Evolutionary conservation across 1,140 invertebrate species (phyloP).

Genomic region (Carposina sasakii): DNA sequence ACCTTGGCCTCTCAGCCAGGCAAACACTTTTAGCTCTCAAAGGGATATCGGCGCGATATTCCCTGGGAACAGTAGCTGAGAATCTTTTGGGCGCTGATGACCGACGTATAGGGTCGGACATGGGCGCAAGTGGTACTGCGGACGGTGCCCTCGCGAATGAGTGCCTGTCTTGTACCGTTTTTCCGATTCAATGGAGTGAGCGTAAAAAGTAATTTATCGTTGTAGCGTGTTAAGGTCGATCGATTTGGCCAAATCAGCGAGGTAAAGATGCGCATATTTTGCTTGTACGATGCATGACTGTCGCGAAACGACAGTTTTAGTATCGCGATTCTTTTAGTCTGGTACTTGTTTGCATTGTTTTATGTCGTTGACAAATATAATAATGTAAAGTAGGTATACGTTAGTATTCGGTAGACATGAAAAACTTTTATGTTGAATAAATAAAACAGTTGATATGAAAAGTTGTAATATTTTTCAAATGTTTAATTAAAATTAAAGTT

Average conservation of each 20-base stretch:
- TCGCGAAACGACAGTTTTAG: conserved; percentile 22
- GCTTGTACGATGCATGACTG: conserved; percentile 32
- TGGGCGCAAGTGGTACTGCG: conserved; percentile 26
- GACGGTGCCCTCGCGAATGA: conserved; percentile 30
- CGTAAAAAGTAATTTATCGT: conserved; percentile 69
- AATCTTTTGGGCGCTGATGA: not conserved
- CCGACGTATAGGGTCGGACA: conserved; percentile 5
- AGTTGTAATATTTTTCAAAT: too few species aligned
- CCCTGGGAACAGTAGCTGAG: conserved; percentile 5
- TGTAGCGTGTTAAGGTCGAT: conserved; percentile 55
- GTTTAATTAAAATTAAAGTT: too few species aligned
- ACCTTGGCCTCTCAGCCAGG: conserved; percentile 42
- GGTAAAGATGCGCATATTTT: conserved; percentile 63
- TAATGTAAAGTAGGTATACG: too few species aligned
- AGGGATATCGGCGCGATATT: conserved; percentile 34
- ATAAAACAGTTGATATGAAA: too few species aligned
- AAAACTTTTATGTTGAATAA: too few species aligned
- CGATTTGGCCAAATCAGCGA: conserved; percentile 29
- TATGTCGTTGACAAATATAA: too few species aligned
- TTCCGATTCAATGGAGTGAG: conserved; percentile 50
- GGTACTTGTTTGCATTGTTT: too few species aligned
- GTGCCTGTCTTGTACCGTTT: conserved; percentile 47
- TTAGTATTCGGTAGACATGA: too few species aligned
- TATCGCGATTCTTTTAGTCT: conserved; percentile 24
- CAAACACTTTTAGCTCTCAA: conserved; percentile 53